Evolutionary conservation across 2,888 invertebrate genomes (phyloP).

Genomic region (Timema podura): DNA sequence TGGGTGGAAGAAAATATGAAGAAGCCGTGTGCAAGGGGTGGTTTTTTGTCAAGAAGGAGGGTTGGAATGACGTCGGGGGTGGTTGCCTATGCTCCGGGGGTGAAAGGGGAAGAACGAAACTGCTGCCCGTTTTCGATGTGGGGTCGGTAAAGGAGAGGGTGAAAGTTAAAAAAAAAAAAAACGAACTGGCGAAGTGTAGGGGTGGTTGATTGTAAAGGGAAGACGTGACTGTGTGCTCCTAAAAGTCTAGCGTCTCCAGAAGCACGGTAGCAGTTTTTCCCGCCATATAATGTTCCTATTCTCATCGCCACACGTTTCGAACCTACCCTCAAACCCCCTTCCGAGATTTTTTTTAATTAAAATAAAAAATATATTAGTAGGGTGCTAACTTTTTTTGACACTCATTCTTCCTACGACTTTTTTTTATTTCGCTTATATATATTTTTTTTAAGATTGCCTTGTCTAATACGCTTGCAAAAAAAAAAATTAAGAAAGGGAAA

Average conservation of each 20-base stretch:
- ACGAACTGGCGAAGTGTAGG: background rate
- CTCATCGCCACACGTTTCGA: no score
- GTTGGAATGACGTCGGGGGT: background rate
- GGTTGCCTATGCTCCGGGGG: background rate
- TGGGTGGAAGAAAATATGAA: conserved; percentile 17
- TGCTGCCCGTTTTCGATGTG: background rate
- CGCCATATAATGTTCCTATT: no score
- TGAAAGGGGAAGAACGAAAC: conserved; percentile 13
- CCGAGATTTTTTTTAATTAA: conserved; percentile 25
- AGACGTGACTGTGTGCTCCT: no score
- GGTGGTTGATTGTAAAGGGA: no score
- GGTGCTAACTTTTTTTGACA: conserved; percentile 23
- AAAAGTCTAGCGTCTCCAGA: no score
- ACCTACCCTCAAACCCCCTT: no score
- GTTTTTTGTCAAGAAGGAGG: conserved; percentile 9
- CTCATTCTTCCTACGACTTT: background rate
- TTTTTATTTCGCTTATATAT: background rate
- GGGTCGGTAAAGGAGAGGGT: conserved; percentile 7
- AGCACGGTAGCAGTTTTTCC: no score
- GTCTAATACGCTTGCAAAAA: no score
- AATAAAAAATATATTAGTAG: conserved; percentile 21
- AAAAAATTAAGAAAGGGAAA: no score
- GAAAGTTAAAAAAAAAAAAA: conserved; percentile 17
- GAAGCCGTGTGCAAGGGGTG: conserved; percentile 11
- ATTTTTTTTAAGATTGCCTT: background rate